A percentile compares a stretch with the other conserved stretches of the same genome.
phyloP scores from a whole-genome alignment of 1,140 invertebrate genomes.

The Telenomus remus region DNA sequence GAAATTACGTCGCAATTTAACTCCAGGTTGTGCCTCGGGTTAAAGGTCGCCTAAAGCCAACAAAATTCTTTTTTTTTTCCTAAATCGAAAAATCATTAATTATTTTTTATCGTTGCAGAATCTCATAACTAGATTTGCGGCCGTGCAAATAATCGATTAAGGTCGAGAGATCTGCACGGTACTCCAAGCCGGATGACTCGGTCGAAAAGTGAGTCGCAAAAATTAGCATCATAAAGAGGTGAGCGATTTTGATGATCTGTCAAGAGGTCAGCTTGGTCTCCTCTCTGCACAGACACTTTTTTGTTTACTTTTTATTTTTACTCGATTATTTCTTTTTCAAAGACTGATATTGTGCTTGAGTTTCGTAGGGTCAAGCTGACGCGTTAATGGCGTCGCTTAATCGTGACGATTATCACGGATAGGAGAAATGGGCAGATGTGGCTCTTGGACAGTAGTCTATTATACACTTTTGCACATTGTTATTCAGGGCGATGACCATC shows the following conservation, averaged over 20 bases:
- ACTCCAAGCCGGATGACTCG: background rate
- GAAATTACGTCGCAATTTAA: conserved; percentile 14
- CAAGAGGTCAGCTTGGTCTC: conserved; percentile 7
- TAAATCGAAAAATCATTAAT: background rate
- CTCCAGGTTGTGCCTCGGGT: too few species aligned
- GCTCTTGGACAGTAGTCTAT: conserved; percentile 19
- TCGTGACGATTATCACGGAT: conserved; percentile 17
- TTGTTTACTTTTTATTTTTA: background rate
- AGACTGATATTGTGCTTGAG: background rate
- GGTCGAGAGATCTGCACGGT: background rate
- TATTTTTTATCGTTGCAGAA: background rate
- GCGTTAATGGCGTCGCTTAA: conserved; percentile 37
- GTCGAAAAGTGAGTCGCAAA: conserved; percentile 9
- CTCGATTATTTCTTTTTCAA: conserved; percentile 11
- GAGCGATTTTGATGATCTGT: conserved; percentile 32
- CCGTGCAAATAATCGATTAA: background rate
- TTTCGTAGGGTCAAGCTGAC: conserved; percentile 10
- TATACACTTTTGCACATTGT: conserved; percentile 60
- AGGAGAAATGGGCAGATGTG: conserved; percentile 1
- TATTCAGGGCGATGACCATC: conserved; percentile 63
- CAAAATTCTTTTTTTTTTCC: background rate
- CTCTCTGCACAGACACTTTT: background rate
- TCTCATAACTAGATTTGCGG: background rate
- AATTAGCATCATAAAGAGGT: conserved; percentile 31
- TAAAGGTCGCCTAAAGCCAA: too few species aligned